phyloP scores from a whole-genome alignment of 2,797 vertebrate species.

The Calcarius lapponicus region DNA sequence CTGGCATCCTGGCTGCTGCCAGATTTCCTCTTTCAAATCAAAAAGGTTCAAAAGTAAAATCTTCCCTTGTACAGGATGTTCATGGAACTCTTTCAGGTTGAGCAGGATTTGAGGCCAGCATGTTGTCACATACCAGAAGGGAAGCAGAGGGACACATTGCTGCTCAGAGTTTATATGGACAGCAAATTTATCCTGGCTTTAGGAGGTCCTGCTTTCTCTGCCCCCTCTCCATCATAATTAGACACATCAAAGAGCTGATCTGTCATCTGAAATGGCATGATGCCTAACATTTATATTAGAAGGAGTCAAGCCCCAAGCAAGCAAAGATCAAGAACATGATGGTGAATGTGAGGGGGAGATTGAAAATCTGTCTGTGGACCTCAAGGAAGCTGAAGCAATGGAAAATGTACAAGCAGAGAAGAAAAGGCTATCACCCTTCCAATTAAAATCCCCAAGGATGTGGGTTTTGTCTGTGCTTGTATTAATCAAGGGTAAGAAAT shows the following conservation, averaged over 20 bases:
- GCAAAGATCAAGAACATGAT: slow-evolving; percentile 30
- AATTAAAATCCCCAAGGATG: slow-evolving; percentile 41
- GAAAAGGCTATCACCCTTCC: slow-evolving; percentile 48
- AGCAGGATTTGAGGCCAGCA: not conserved
- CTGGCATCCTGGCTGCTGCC: not conserved
- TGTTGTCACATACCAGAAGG: not conserved
- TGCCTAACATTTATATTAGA: slow-evolving; percentile 69
- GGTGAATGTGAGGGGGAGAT: not conserved
- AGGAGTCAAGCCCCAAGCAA: slow-evolving; percentile 61
- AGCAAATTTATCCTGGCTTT: slow-evolving; percentile 70
- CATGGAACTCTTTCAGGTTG: not conserved
- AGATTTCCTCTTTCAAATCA: not conserved
- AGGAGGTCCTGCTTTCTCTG: slow-evolving; percentile 63
- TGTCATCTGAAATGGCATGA: slow-evolving; percentile 68
- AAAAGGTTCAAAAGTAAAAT: not conserved
- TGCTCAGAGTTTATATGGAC: slow-evolving; percentile 34
- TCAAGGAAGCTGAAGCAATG: slow-evolving; percentile 38
- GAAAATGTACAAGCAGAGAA: slow-evolving; percentile 43
- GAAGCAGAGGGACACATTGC: not conserved
- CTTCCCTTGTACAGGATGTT: not conserved
- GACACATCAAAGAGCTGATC: slow-evolving; percentile 72
- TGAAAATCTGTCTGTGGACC: not conserved
- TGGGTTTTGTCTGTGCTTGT: slow-evolving; percentile 41
- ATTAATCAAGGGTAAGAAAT: slow-evolving; percentile 51
- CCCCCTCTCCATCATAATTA: slow-evolving; percentile 74